phyloP scores from a whole-genome alignment of 1,140 invertebrate genomes.

The Listronotus bonariensis region DNA sequence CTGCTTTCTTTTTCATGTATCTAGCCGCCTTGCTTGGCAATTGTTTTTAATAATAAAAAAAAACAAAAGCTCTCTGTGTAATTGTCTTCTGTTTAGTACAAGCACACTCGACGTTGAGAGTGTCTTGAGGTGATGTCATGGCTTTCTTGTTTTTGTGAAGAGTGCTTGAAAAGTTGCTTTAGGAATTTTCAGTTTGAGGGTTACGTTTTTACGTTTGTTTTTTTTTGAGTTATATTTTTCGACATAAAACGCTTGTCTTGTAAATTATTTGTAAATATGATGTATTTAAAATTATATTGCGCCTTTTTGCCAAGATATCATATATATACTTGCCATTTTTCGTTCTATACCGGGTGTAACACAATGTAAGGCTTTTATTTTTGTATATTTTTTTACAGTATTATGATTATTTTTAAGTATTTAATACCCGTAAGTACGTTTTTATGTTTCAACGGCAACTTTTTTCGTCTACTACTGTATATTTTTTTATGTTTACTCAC shows the following conservation, averaged over 20 bases:
- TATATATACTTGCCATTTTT: slow-evolving; percentile 43
- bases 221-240: slow-evolving; percentile 4
- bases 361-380: slow-evolving; percentile 33
- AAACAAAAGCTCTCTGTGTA: slow-evolving; percentile 11
- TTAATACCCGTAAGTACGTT: slow-evolving; percentile 9
- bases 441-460: slow-evolving; percentile 14
- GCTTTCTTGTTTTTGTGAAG: slow-evolving; percentile 3
- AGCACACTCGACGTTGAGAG: neutral
- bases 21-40: neutral
- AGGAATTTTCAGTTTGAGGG: neutral
- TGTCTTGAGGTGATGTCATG: slow-evolving; percentile 5
- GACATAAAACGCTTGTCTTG: slow-evolving; percentile 20
- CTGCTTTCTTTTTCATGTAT: neutral
- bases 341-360: slow-evolving; percentile 18
- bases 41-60: neutral
- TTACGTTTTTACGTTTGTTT: slow-evolving; percentile 14
- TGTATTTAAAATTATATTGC: slow-evolving; percentile 38
- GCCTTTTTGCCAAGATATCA: slow-evolving; percentile 22
- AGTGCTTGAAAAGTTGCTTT: slow-evolving; percentile 3
- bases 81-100: slow-evolving; percentile 8
- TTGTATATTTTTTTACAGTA: slow-evolving; percentile 44
- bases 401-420: slow-evolving; percentile 35
- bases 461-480: slow-evolving; percentile 2
- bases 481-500: too few species aligned
- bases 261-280: slow-evolving; percentile 36